Percentiles rank a stretch among this genome's conserved stretches.
These are phyloP conservation scores for Corythornis madagascariensis DNA, from an alignment of 2,113 vertebrate genomes.

Conservation along the genomic window DNA sequence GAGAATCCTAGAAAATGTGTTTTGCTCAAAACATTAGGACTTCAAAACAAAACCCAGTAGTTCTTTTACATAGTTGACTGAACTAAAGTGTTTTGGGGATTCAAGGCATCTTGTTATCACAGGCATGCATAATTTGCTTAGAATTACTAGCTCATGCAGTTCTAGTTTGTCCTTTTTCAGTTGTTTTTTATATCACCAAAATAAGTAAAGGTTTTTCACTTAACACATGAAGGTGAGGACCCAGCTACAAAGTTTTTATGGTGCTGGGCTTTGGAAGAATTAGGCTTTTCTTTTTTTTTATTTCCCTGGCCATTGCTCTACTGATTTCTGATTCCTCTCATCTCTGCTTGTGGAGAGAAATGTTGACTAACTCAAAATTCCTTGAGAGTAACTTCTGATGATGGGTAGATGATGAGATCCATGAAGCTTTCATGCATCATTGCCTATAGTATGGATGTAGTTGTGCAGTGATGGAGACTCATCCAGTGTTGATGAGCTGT, in stretches of 20 bases:
- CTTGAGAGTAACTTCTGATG: neutral
- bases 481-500: constrained; percentile 44
- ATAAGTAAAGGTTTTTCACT: neutral
- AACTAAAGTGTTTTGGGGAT: neutral
- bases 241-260: neutral
- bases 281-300: neutral
- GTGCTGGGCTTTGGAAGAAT: neutral
- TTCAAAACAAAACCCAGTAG: neutral
- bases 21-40: constrained; percentile 33
- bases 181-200: neutral
- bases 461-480: constrained; percentile 8
- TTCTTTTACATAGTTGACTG: neutral
- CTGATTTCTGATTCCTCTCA: neutral
- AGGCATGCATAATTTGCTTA: neutral
- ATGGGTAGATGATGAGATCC: constrained; percentile 5
- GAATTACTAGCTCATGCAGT: neutral
- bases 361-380: neutral
- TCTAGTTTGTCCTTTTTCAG: neutral
- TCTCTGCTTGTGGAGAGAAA: neutral
- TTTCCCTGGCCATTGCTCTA: neutral
- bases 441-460: neutral
- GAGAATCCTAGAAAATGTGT: constrained; percentile 8
- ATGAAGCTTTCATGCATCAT: neutral
- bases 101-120: neutral
- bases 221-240: neutral